Evolutionary conservation across 2,797 vertebrate species (phyloP), one percentile per base, ranked within the genome.

Genomic region (Anguilla pacifica): DNA sequence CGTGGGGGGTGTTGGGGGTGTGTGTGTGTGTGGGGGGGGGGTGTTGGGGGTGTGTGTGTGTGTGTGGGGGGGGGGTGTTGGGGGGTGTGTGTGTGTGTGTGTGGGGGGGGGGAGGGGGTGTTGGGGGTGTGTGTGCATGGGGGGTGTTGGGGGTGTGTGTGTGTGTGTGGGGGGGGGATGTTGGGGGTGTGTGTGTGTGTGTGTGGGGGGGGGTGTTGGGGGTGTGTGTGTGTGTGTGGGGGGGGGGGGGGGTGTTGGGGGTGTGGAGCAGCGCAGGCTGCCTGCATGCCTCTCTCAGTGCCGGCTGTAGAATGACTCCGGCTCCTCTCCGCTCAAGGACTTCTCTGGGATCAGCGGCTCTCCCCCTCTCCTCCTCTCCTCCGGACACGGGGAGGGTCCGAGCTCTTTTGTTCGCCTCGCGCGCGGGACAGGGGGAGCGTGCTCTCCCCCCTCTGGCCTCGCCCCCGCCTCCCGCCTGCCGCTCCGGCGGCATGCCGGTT

Each of bases 401-500:
- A 84, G 89, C 87, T 87, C 90, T 88, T 77, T 46, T 83, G 31
- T 85, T 72, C 57, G 35, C 46, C 83, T 86, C 72, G 79, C 10
- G 35, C 49, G 83, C 83, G 74, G n/a, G 83, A 89, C 51, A 51
- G 9, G 10, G 79, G 43, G 70, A 49, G 31, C 59, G 7, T 55
- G 83, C 86, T 85, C 87, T 67, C 81, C 53, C 49, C 35, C 35
- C 35, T 64, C 77, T 88, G 79, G 79, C 83, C 83, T 0, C 46
- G 53, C 51, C 49, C 88, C 84, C 72, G 49, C 61, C 81, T 77
- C 67, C 70, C 31, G 43, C 49, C 61, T 83, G 31, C 17, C 74
- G 67, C 6, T 83, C 51, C 9, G 6, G 88, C 95, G 95, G 92
- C 95, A 99, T 99, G 98, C 98, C 98, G 94, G 98, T 98, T 84